Percentiles rank a stretch among this genome's conserved stretches.
These are phyloP conservation scores for Arbacia lixula DNA, from an alignment of 53 echinoderm and acorn worm genomes.

Conservation along the genomic window DNA sequence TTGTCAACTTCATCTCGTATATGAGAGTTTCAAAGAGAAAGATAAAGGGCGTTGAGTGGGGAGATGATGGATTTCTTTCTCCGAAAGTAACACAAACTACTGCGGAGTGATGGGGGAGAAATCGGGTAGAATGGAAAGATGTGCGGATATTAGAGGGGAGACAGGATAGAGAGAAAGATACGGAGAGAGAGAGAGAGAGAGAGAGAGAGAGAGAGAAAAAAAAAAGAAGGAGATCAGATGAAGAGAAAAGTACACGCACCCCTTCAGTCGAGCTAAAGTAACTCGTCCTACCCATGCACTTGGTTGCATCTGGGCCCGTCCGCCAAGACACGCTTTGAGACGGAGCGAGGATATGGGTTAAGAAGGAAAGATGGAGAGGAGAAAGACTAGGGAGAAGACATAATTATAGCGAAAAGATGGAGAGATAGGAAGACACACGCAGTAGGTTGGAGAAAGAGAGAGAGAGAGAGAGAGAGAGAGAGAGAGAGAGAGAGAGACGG, in stretches of 20 bases:
- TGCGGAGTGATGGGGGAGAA: slow-evolving; percentile 7
- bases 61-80: too few species aligned
- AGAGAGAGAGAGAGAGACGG: not conserved
- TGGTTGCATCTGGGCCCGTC: slow-evolving; percentile 35
- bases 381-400: not conserved
- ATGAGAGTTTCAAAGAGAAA: too few species aligned
- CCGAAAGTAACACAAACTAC: too few species aligned
- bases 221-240: not conserved
- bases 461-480: slow-evolving; percentile 15
- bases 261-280: slow-evolving; percentile 24
- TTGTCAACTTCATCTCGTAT: too few species aligned
- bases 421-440: slow-evolving; percentile 30
- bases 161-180: not conserved
- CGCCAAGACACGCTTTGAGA: not conserved
- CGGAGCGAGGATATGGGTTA: slow-evolving; percentile 14
- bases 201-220: not conserved
- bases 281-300: slow-evolving; percentile 34
- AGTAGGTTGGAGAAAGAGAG: slow-evolving; percentile 20
- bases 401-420: not conserved
- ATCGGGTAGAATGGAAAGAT: not conserved
- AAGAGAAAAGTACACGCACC: slow-evolving; percentile 41
- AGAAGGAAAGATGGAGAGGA: not conserved
- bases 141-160: too few species aligned
- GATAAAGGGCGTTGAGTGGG: too few species aligned
- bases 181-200: slow-evolving; percentile 22